Evolutionary conservation across 1,140 invertebrate species (phyloP).

Genomic region (Batillaria attramentaria): DNA sequence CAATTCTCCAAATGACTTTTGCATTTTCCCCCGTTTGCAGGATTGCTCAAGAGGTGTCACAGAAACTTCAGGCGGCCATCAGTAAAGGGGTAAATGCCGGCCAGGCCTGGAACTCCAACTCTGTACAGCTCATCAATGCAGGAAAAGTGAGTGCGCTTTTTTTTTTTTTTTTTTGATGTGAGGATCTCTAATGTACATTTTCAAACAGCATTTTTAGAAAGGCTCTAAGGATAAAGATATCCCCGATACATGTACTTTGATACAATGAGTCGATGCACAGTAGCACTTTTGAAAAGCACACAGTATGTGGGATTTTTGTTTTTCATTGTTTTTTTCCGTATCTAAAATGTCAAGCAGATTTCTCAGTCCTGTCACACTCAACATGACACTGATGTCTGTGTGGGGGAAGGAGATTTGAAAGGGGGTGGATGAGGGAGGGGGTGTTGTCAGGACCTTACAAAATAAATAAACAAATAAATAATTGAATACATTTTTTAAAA

Average conservation of each 20-base stretch:
- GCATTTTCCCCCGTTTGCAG: background rate
- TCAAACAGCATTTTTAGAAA: background rate
- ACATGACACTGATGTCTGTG: too few relatives aligned
- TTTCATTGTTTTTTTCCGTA: too few relatives aligned
- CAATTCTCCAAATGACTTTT: background rate
- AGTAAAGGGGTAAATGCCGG: slow-evolving; percentile 35
- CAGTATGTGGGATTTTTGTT: background rate
- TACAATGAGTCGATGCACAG: background rate
- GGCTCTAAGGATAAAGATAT: background rate
- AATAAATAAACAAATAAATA: too few relatives aligned
- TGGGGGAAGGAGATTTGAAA: too few relatives aligned
- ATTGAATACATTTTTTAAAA: too few relatives aligned
- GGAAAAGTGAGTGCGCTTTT: slow-evolving; percentile 77
- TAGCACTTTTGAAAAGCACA: background rate
- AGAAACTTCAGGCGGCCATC: slow-evolving; percentile 34
- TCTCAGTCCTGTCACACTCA: too few relatives aligned
- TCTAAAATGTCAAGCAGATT: too few relatives aligned
- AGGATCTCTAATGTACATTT: background rate
- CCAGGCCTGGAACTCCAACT: slow-evolving; percentile 88
- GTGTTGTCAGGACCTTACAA: too few relatives aligned
- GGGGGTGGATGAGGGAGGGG: too few relatives aligned
- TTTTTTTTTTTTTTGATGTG: background rate
- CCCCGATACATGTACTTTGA: background rate
- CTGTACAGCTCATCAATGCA: slow-evolving; percentile 83
- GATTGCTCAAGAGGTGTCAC: slow-evolving; percentile 45